Evolutionary conservation across 2,888 invertebrate species (phyloP), one percentile per base, ranked within the genome.

Genomic region (Sthenelais limicola): DNA sequence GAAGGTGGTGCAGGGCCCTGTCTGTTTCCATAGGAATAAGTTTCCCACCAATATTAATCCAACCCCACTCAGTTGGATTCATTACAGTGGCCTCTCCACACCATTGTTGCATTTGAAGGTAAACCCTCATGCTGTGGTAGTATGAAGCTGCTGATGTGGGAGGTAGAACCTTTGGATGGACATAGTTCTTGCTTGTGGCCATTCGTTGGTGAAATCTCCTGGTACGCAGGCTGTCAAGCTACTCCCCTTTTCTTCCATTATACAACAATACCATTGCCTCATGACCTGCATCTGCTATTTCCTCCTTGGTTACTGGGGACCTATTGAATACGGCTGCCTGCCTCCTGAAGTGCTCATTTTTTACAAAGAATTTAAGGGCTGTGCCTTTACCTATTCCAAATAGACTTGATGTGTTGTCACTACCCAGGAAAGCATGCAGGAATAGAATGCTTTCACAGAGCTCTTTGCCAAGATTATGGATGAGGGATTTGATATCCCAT

Each of bases 71-170:
- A n/a, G 28, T 26, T 4, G 74, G 74, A 12, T 71, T 9, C 2
- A 77, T 26, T 9, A 51, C 43, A 12, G 66, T 68, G 7, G 72
- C 66, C 7, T 68, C 67, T 3, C 75, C 68, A 5, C 47, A 74
- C 81, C 78, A 80, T 21, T 32, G 18, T 54, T 79, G 77, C 4
- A 78, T 73, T 73, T 80, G 81, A 32, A 54, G 52, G 71, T 77
- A 79, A 7, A 75, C 77, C 35, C 80, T 38, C 7, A 74, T 18
- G 62, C 71, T 69, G 68, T 82, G 80, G 33, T 72, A 76, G 24
- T 62, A 69, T 5, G 79, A 76, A 33, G 81, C 74, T 62, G 72
- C 73, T 49, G 77, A 52, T 26, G 81, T 80, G 38, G 81, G 80
- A 24, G 80, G 81, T 7, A 80, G 48, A 12, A 54, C 68, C 4